Base-by-base conservation (phyloP, 2,113 vertebrate species). In the Labeo rohita region DNA sequence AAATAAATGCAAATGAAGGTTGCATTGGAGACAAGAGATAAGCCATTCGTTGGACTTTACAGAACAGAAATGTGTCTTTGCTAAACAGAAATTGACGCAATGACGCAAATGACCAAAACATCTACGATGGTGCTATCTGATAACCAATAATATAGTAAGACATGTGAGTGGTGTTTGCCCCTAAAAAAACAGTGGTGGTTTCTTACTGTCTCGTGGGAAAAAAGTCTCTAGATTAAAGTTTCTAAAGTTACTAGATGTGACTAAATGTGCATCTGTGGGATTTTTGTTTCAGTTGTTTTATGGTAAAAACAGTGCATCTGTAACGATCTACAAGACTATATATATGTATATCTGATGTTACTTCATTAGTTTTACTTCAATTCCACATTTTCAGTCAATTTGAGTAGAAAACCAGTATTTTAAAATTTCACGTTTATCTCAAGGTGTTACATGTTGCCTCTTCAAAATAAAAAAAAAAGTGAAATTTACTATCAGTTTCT, bases 1-100 rank as follows among this genome's bases (percentile, higher is more conserved):
- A 77, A 77, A 54, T 28, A 77, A 28, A 77, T 77, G 75, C 75
- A 77, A 77, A 77, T 77, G 23, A 77, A 28, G 4, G 50, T 11
- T 54, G 4, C 5, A 36, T 28, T 34, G 15, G 50, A 52, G 50
- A 34, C 15, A 54, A 5, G 2, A 52, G 75, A 77, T 54, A 50
- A 75, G 45, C 72, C 15, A 77, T 54, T 15, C 54, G 75, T 34
- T 39, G 50, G 50, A 13, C 52, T 77, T 54, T 10, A 16, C 2
- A 54, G n/a, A 3, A 28, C 49, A 28, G 47, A 15, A 75, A 7
- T 23, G 3, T 49, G 10, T n/a, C 3, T 75, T 23, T 7, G 1
- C 4, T 50, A 16, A 76, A 76, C 52, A 54, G 3, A 76, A 52
- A 76, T 76, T 76, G n/a, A n/a, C n/a, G n/a, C n/a, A n/a, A n/a